Evolutionary conservation across 2,797 vertebrate species (phyloP), one percentile per base, ranked within the genome.

Genomic region (Catamblyrhynchus diadema): DNA sequence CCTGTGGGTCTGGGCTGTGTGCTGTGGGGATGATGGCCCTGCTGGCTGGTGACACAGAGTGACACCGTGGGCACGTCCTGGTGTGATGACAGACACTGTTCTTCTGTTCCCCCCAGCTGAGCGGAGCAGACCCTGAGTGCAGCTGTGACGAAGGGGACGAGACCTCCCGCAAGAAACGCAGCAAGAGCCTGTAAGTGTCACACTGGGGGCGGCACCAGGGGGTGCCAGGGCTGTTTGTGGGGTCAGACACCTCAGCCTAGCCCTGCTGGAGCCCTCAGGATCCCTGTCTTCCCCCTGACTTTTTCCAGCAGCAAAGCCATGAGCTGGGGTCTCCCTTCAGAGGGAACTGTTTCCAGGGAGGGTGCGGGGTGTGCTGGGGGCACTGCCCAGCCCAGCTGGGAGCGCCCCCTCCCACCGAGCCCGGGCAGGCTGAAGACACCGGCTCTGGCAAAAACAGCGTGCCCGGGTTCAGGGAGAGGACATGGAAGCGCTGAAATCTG

Each of bases 131-230:
- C 88, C 45, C 93, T 0, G 90, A 95, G 28, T 97, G 96, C 60
- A 93, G 98, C 95, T 99, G 98, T 70, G 98, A 99, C 0, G 98
- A 98, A 37, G 92, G 98, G 62, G 98, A 98, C 0, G 98, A 98
- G 83, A 98, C 98, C 50, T 97, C 97, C 94, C 98, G 95, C 98
- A 99, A 99, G 98, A 99, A 99, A 97, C 98, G 98, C 94, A 98
- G 98, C 98, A 99, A 98, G 98, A 99, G 98, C 96, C 97, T 99
- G 99, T 99, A 97, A 98, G 99, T 99, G 87, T 67, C 86, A 19
- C 53, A 2, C 1, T 0, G 9, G 2, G 23, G 80, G 11, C 44
- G 70, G 23, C 61, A 28, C 19, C 57, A 14, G 73, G 64, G 70
- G 1, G 12, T 20, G 28, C 57, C 48, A 41, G 56, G 65, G 62